Base-by-base conservation (phyloP, 2,113 vertebrate species). In the Hippocampus guttulatus region DNA sequence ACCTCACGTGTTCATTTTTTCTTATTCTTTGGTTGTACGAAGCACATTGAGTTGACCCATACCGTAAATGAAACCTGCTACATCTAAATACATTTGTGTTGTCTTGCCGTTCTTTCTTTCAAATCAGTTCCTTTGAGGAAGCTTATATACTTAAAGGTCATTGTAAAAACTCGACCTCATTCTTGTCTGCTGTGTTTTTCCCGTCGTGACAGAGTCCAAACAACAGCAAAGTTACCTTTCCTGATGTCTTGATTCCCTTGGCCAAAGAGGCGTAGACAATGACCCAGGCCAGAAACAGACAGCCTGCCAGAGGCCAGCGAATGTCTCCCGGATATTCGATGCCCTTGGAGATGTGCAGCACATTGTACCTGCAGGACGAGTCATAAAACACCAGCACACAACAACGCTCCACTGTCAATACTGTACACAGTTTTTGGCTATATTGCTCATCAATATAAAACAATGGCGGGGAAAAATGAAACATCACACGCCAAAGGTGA, bases 211-310 rank as follows among this genome's bases (percentile, higher is more conserved):
- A 18, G 23, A 65, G 41, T 45, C 2, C 41, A 45, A 45, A 45
- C 21, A 23, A 25, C 11, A 64, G 18, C 18, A 62, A 16, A 51
- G 23, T 77, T 80, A 99, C 97, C 93, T 99, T 99, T 84, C 97
- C 97, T 38, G 97, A 99, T 67, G 96, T 94, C 92, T 99, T 99
- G 92, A 99, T 99, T 85, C 97, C 97, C 93, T 98, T 98, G 55
- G 97, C 96, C 76, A 99, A 89, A 47, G 96, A 99, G 0, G 93
- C 92, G 5, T 99, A 99, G 40, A 99, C 97, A 60, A 99, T 98
- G 58, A 95, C 70, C 97, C 97, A 99, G 64, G 97, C 97, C 83
- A 99, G 81, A 70, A 95, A 91, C 68, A 99, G 94, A 70, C 95
- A 94, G 0, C 95, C 90, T 7, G 93, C 97, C 69, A 99, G 87